Conservation (phyloP, 2,888 invertebrate genomes). For the Thelaira solivaga region DNA sequence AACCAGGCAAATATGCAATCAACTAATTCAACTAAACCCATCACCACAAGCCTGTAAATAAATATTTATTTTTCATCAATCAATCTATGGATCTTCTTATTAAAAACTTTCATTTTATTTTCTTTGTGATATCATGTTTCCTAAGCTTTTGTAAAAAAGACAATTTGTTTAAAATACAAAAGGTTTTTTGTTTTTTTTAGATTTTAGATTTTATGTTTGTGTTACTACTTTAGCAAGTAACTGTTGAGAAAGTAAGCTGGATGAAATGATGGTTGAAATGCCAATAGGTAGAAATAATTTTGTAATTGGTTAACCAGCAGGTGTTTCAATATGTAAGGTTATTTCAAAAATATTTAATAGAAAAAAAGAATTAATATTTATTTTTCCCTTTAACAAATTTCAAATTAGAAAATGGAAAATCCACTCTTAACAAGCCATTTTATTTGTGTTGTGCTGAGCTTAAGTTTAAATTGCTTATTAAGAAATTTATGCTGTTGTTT, state of each 20-base stretch:
- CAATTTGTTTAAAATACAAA: slow-evolving; percentile 18
- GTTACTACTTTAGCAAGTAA: neutral
- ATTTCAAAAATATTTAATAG: neutral
- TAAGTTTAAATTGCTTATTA: slow-evolving; percentile 43
- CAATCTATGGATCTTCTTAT: slow-evolving; percentile 21
- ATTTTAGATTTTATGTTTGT: neutral
- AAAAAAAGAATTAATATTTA: slow-evolving; percentile 33
- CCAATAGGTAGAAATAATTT: slow-evolving; percentile 55
- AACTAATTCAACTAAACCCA: too few relatives aligned
- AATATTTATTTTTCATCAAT: too few relatives aligned
- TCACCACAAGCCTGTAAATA: too few relatives aligned
- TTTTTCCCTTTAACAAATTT: slow-evolving; percentile 33
- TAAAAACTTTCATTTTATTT: neutral
- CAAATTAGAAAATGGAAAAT: slow-evolving; percentile 26
- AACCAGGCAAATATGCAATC: too few relatives aligned
- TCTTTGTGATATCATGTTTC: slow-evolving; percentile 1
- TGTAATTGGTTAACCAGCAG: slow-evolving; percentile 53
- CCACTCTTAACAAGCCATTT: slow-evolving; percentile 12
- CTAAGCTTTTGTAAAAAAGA: slow-evolving; percentile 18
- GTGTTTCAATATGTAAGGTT: slow-evolving; percentile 25
- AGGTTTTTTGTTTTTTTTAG: neutral
- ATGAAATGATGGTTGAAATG: slow-evolving; percentile 22
- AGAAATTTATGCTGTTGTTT: slow-evolving; percentile 21
- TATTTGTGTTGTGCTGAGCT: slow-evolving; percentile 18
- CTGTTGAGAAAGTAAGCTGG: neutral